Conservation (phyloP, 2,888 invertebrate genomes). For the Cosmia trapezina region DNA sequence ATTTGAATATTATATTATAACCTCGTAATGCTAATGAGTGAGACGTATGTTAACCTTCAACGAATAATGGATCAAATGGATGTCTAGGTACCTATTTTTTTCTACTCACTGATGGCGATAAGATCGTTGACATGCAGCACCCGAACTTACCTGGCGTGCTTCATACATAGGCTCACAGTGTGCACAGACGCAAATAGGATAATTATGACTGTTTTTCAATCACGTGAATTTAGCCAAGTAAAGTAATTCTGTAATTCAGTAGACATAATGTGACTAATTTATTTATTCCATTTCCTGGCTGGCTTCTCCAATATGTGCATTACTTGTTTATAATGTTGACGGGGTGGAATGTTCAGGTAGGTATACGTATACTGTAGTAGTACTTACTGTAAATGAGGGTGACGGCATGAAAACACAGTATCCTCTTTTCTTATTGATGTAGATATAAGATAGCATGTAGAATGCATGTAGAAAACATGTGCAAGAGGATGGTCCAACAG, state of each 20-base stretch:
- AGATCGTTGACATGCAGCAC: conserved; percentile 25
- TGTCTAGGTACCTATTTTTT: conserved; percentile 31
- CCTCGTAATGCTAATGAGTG: conserved; percentile 17
- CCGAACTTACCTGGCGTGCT: conserved; percentile 14
- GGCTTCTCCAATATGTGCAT: background rate
- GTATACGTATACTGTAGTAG: too few species aligned
- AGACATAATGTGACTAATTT: conserved; percentile 20
- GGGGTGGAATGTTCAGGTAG: background rate
- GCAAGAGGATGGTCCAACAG: too few species aligned
- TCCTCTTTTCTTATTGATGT: background rate
- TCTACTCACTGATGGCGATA: conserved; percentile 38
- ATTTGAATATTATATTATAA: conserved; percentile 14
- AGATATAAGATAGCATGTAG: too few species aligned
- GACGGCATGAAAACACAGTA: too few species aligned
- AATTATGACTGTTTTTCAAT: conserved; percentile 31
- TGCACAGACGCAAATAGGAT: conserved; percentile 44
- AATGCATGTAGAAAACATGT: too few species aligned
- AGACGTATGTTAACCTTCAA: conserved; percentile 25
- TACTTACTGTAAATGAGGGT: too few species aligned
- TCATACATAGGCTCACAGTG: conserved; percentile 11
- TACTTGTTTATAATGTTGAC: background rate
- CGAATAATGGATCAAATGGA: too few species aligned
- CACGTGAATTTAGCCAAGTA: conserved; percentile 13
- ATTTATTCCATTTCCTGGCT: conserved; percentile 14
- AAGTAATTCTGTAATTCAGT: conserved; percentile 9